Percentiles rank a stretch among this genome's conserved stretches.
Evolutionary conservation across 2,888 invertebrate species (phyloP).

Genomic region (Monoplex corrugatus): DNA sequence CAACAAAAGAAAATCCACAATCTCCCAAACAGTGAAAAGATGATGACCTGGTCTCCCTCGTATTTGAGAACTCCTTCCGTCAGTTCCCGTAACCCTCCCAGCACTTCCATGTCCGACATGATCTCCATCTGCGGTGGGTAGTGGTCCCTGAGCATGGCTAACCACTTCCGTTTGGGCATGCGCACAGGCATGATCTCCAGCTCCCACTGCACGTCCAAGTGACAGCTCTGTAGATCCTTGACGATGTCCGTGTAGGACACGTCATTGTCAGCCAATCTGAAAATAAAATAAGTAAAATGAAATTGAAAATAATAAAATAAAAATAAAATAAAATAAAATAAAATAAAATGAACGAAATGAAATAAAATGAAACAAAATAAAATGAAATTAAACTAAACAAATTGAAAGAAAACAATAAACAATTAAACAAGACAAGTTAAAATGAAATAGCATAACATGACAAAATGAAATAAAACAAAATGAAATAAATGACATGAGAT

Average conservation of each 20-base stretch:
- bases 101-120: constrained; percentile 73
- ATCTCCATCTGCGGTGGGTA: constrained; percentile 78
- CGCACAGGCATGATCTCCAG: constrained; percentile 76
- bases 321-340: too few relatives aligned
- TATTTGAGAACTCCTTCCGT: constrained; percentile 79
- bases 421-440: too few relatives aligned
- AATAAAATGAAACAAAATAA: too few relatives aligned
- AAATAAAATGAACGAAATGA: too few relatives aligned
- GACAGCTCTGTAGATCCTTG: constrained; percentile 72
- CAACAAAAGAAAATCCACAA: neutral
- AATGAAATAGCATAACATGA: too few relatives aligned
- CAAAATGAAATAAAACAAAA: too few relatives aligned
- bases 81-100: constrained; percentile 75
- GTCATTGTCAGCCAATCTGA: constrained; percentile 74
- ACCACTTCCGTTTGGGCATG: constrained; percentile 77
- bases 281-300: too few relatives aligned
- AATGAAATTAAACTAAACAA: too few relatives aligned
- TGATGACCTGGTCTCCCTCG: constrained; percentile 67
- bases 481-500: too few relatives aligned
- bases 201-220: constrained; percentile 79
- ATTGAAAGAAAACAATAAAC: too few relatives aligned
- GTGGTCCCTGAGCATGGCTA: constrained; percentile 74
- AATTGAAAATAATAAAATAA: too few relatives aligned
- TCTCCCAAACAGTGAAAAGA: neutral
- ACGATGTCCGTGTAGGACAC: constrained; percentile 75